Evolutionary conservation across 2,113 vertebrate species (phyloP), one percentile per base, ranked within the genome.

Genomic region (Scomber japonicus): DNA sequence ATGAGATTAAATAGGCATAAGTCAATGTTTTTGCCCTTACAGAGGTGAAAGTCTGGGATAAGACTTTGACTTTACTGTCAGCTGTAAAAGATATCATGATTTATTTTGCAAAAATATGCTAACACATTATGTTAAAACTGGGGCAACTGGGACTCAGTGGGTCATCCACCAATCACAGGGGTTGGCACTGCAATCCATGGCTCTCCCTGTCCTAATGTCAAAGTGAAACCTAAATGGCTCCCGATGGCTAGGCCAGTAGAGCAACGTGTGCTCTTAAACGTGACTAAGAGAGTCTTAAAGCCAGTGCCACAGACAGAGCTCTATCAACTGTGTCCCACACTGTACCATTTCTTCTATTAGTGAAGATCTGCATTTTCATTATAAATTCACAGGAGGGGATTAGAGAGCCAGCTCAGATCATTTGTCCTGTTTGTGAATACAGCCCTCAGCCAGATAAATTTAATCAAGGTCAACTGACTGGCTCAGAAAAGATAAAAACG

Each of bases 341-440:
- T 17, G 30, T 45, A 44, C 1, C 2, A 14, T 56, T 72, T 76
- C 60, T 46, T 46, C 51, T 17, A 12, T 53, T 51, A 27, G 24
- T 2, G 24, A 27, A 27, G 24, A 27, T 27, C 24, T 27, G 24
- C 24, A 27, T 2, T 27, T 27, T 27, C 64, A 85, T 81, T 66
- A 56, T 63, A 73, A 59, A 85, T 73, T 82, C 70, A 72, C 75
- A 80, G 77, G 64, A 60, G 51, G 69, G 55, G 48, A 84, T 71
- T 74, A 44, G 66, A 49, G 46, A 68, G 79, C 59, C 69, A 73
- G n/a, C 71, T 73, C 76, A 65, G 61, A 63, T 61, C 31, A 40
- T 72, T 69, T 69, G 7, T 72, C 40, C 63, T 40, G 49, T 45
- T 62, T 44, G 50, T 72, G 64, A 81, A 74, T 11, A 54, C 64